Evolutionary conservation across 2,797 vertebrate genomes (phyloP).

Genomic region (Calcarius lapponicus): DNA sequence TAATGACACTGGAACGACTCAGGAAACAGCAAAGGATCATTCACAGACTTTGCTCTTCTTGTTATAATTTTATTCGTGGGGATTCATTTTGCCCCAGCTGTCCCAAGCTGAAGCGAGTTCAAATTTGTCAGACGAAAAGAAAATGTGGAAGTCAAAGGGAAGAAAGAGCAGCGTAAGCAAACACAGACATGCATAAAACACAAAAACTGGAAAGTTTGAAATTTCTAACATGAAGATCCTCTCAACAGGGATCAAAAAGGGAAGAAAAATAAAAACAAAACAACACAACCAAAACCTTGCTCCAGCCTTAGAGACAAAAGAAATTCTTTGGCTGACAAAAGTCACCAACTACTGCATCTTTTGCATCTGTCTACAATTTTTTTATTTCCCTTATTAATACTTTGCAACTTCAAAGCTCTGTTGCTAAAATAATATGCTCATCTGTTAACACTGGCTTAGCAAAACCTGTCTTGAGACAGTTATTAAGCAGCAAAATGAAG

Average conservation of each 20-base stretch:
- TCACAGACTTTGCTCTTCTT: conserved; percentile 72
- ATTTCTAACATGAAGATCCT: neutral
- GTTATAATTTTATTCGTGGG: conserved; percentile 60
- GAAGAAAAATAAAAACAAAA: neutral
- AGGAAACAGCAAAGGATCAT: conserved; percentile 83
- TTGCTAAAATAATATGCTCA: neutral
- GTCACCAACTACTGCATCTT: neutral
- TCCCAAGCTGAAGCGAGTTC: neutral
- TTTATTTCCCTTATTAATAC: conserved; percentile 2
- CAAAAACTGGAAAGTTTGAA: neutral
- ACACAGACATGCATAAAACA: neutral
- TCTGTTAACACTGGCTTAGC: neutral
- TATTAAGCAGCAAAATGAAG: conserved; percentile 11
- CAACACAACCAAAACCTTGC: neutral
- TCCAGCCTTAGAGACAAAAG: conserved; percentile 16
- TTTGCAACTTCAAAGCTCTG: conserved; percentile 14
- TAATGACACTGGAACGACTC: conserved; percentile 92
- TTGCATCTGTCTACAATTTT: neutral
- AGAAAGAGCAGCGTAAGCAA: neutral
- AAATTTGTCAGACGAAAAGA: neutral
- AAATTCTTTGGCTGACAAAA: conserved; percentile 22
- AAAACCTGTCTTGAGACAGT: conserved; percentile 19
- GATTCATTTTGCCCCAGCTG: conserved; percentile 35
- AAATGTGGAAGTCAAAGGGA: neutral
- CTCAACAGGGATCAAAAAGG: neutral